phyloP scores from a whole-genome alignment of 2,797 vertebrate genomes.

The Hirundo rustica region DNA sequence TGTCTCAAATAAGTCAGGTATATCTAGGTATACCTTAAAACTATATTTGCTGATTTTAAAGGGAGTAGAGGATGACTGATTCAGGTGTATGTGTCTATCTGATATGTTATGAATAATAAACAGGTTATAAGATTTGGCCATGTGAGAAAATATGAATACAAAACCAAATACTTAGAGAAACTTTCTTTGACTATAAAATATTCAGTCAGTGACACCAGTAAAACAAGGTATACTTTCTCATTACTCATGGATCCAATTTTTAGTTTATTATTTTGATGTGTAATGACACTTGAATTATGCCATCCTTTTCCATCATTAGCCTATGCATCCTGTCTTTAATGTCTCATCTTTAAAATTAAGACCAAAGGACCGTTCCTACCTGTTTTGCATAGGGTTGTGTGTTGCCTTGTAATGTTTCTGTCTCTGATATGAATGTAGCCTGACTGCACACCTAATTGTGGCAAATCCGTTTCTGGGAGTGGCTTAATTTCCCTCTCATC shows the following conservation, averaged over 20 bases:
- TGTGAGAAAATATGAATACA: background rate
- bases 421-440: background rate
- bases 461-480: constrained; percentile 1
- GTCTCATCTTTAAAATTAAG: background rate
- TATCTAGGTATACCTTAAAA: background rate
- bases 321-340: background rate
- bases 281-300: background rate
- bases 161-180: background rate
- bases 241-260: background rate
- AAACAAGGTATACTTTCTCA: background rate
- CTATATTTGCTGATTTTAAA: background rate
- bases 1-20: background rate
- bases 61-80: background rate
- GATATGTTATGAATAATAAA: background rate
- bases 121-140: background rate
- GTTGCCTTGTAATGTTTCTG: background rate
- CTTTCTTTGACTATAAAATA: background rate
- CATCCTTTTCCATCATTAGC: background rate
- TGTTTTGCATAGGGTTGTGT: background rate
- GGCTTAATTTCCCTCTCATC: background rate
- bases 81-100: background rate
- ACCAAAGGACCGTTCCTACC: background rate
- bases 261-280: background rate
- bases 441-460: background rate
- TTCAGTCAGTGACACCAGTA: background rate